Conservation (phyloP, 2,113 vertebrate genomes). For the Macroglossus sobrinus region DNA sequence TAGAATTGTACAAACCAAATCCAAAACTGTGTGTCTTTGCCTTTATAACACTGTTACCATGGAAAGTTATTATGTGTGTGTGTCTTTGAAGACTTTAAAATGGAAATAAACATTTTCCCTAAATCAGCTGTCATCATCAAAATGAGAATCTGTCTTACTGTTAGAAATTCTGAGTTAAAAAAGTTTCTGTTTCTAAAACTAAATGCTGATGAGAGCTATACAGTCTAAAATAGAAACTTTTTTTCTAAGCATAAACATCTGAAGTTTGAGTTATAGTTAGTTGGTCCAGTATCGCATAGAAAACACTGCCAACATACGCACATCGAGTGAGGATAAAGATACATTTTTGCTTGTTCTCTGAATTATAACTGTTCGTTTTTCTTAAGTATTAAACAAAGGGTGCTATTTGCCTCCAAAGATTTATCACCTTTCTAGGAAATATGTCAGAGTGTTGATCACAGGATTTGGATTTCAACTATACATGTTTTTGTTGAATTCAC, state of each 20-base stretch:
- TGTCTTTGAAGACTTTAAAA: slow-evolving; percentile 73
- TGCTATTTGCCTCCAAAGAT: not conserved
- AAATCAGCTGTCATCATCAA: slow-evolving; percentile 80
- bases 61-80: slow-evolving; percentile 67
- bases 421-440: not conserved
- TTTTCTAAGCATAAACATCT: slow-evolving; percentile 69
- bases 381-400: slow-evolving; percentile 9
- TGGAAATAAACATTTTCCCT: slow-evolving; percentile 74
- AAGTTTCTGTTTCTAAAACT: slow-evolving; percentile 77
- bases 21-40: slow-evolving; percentile 39
- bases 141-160: slow-evolving; percentile 76
- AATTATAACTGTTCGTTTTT: not conserved
- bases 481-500: not conserved
- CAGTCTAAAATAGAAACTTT: slow-evolving; percentile 74
- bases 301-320: not conserved
- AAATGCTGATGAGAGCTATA: slow-evolving; percentile 77
- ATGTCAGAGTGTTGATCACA: not conserved
- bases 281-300: slow-evolving; percentile 46
- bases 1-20: slow-evolving; percentile 29
- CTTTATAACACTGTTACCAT: slow-evolving; percentile 54
- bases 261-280: slow-evolving; percentile 73
- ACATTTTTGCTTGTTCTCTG: not conserved
- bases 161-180: slow-evolving; percentile 74
- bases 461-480: not conserved
- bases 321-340: not conserved